phyloP scores from a whole-genome alignment of 2,888 invertebrate species.

The Deilephila elpenor region DNA sequence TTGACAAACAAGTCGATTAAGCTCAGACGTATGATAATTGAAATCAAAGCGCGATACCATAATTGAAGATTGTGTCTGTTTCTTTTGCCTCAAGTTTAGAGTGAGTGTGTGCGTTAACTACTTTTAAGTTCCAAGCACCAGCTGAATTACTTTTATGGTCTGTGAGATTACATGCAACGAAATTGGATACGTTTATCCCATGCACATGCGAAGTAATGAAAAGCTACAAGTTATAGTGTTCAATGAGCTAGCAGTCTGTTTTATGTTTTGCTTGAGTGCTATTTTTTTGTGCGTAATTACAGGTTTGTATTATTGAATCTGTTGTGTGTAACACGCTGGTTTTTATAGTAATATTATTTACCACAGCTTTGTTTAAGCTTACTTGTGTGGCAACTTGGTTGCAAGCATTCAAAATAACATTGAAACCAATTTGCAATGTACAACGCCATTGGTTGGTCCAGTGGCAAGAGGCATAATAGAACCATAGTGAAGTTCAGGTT shows the following conservation, averaged over 20 bases:
- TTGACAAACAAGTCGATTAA: background rate
- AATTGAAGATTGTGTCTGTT: background rate
- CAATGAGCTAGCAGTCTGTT: slow-evolving; percentile 14
- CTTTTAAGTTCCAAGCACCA: slow-evolving; percentile 38
- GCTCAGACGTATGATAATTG: background rate
- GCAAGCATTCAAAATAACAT: background rate
- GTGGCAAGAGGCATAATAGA: no score
- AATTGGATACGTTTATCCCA: slow-evolving; percentile 47
- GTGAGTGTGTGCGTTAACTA: background rate
- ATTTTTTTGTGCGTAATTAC: slow-evolving; percentile 19
- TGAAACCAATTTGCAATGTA: no score
- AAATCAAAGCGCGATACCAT: background rate
- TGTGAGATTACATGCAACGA: slow-evolving; percentile 51
- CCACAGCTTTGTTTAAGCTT: background rate
- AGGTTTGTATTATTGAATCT: slow-evolving; percentile 19
- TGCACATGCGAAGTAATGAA: slow-evolving; percentile 40
- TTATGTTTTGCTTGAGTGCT: slow-evolving; percentile 13
- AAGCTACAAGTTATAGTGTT: slow-evolving; percentile 38
- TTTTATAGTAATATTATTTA: background rate
- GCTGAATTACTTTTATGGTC: slow-evolving; percentile 63
- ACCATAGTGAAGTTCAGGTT: no score
- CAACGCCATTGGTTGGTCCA: no score
- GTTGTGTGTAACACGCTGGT: slow-evolving; percentile 4
- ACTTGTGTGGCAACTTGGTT: background rate
- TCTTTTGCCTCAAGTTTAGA: slow-evolving; percentile 4